Evolutionary conservation across 2,113 vertebrate genomes (phyloP), one percentile per base, ranked within the genome.

Genomic region (Tautogolabrus adspersus): DNA sequence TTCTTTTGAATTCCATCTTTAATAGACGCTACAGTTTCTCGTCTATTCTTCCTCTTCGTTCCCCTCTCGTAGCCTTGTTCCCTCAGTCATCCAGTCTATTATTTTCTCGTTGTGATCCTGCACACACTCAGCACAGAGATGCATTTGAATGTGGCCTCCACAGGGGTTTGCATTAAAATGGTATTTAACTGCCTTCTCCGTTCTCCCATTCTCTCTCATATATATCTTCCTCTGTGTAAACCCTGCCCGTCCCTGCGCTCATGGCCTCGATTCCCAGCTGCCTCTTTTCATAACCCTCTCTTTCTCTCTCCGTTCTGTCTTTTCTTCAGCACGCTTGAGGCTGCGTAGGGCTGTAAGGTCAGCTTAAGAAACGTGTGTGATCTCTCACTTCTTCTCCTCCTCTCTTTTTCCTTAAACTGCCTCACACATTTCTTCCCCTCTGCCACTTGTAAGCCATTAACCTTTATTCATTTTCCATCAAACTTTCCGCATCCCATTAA

Each of bases 1-100:
- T 85, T 69, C 79, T 78, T 86, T 93, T 93, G 86, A 91, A 91
- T 89, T 86, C 73, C 79, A 80, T 89, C 91, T 90, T 77, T 88
- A 92, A 90, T 85, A 90, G 81, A 87, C 82, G 82, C 84, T 22
- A 73, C 72, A 66, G 57, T 82, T 76, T 67, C 77, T 64, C 51
- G 72, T 75, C 83, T 68, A 70, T 76, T 49, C 62, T 85, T 72
- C 74, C 47, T 72, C 59, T 63, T 68, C 71, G 72, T 73, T 64
- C 75, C 72, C 30, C 21, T 65, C 57, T 57, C 22, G 6, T 75
- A 55, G 79, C 75, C 71, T 66, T 73, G 55, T 83, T 81, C 77
- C 79, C 80, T 83, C 67, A 85, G 72, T 82, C 86, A 69, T 74
- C 84, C 87, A 26, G 21, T 83, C 89, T 82, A 77, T 86, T 84